A percentile compares a stretch with the other conserved stretches of the same genome.
phyloP scores from a whole-genome alignment of 1,140 invertebrate genomes.

The Lucilia cuprina region DNA sequence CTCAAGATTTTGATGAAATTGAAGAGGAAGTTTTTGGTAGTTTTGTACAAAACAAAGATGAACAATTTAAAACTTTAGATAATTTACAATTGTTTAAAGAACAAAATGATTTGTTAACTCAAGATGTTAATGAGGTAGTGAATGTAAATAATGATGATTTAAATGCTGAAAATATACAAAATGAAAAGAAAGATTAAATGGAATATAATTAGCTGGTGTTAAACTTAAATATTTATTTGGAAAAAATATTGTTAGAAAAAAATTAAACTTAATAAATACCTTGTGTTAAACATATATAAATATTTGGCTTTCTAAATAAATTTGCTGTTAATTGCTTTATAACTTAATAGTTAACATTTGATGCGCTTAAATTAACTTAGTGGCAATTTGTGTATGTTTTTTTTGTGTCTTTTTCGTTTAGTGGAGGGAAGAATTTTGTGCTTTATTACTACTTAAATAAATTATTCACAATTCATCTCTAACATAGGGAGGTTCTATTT shows the following conservation, averaged over 20 bases:
- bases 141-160: neutral
- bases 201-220: neutral
- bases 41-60: slow-evolving; percentile 22
- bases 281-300: neutral
- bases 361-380: neutral
- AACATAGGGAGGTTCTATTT: slow-evolving; percentile 24
- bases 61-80: slow-evolving; percentile 1
- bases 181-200: neutral
- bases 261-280: slow-evolving; percentile 16
- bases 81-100: slow-evolving; percentile 36
- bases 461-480: slow-evolving; percentile 28
- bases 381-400: neutral
- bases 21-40: slow-evolving; percentile 36
- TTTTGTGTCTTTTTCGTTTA: neutral
- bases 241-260: slow-evolving; percentile 14
- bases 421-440: neutral
- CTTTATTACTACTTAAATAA: neutral
- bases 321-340: neutral
- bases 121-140: too few species aligned
- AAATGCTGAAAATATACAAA: neutral
- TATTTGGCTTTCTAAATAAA: neutral
- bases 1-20: neutral
- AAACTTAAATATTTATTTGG: neutral
- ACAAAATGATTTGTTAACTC: neutral
- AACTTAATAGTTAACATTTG: neutral